A percentile compares a stretch with the other conserved stretches of the same genome.
Conservation (phyloP, 2,113 vertebrate genomes). For the Suricata suricatta region DNA sequence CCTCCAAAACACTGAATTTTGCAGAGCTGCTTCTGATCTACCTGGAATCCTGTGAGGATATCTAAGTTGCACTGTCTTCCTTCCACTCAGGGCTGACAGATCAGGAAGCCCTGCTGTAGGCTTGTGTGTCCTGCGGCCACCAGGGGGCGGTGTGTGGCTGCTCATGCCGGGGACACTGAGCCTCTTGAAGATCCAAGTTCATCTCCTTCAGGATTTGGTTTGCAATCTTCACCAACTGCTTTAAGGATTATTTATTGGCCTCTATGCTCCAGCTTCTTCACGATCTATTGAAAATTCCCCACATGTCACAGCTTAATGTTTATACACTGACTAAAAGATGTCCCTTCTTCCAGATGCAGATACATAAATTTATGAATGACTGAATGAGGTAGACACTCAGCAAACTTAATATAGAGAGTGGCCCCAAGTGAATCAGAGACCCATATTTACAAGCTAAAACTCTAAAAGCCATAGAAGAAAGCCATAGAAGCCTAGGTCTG, state of each 20-base stretch:
- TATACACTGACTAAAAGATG: neutral
- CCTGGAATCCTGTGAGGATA: neutral
- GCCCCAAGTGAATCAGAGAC: neutral
- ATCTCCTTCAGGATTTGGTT: neutral
- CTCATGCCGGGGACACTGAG: neutral
- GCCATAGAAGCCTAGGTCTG: neutral
- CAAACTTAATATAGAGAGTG: neutral
- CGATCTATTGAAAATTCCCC: neutral
- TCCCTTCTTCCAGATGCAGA: neutral
- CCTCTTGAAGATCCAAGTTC: too few species aligned
- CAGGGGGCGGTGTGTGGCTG: neutral
- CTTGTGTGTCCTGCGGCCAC: neutral
- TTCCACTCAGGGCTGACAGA: neutral
- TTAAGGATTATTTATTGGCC: neutral
- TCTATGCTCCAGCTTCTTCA: neutral
- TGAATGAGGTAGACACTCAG: neutral
- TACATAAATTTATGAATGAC: neutral
- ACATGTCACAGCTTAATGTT: neutral
- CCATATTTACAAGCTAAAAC: neutral
- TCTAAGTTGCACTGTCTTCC: neutral
- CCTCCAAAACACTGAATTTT: neutral
- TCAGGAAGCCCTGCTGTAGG: rapidly evolving
- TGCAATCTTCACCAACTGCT: neutral
- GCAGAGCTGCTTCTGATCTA: neutral
- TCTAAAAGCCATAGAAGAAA: neutral